Percentiles rank a stretch among this genome's conserved stretches.
These are phyloP conservation scores for Apogon hyalosoma DNA, from an alignment of 2,797 vertebrate genomes.

Conservation along the genomic window DNA sequence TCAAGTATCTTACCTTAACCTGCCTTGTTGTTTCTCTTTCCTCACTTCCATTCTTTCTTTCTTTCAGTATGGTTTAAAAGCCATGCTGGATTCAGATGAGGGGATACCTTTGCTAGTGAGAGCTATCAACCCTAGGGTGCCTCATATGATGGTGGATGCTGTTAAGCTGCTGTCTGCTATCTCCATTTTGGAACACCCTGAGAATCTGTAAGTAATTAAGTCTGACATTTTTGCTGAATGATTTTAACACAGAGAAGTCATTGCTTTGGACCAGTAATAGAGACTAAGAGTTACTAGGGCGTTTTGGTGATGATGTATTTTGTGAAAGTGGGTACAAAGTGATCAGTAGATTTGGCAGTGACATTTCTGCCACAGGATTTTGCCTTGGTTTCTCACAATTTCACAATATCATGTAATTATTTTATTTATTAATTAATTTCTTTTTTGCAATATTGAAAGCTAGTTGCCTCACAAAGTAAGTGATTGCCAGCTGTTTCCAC, in stretches of 20 bases:
- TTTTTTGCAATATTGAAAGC: no score
- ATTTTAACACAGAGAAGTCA: not conserved
- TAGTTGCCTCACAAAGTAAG: no score
- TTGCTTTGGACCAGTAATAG: not conserved
- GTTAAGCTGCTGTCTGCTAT: conserved; percentile 92
- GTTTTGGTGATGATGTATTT: no score
- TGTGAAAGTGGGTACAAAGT: no score
- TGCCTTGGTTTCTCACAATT: no score
- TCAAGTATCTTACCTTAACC: not conserved
- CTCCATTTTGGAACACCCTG: conserved; percentile 89
- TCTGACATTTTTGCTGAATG: not conserved
- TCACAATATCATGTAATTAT: no score
- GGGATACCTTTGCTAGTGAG: conserved; percentile 90
- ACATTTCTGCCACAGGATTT: no score
- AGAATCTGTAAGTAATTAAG: conserved; percentile 85
- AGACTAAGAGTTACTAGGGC: no score
- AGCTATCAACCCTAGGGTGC: conserved; percentile 88
- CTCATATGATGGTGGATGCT: conserved; percentile 94
- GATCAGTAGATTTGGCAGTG: no score
- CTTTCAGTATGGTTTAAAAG: conserved; percentile 89
- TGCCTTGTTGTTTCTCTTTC: not conserved
- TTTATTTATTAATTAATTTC: no score
- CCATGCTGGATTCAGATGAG: conserved; percentile 88
- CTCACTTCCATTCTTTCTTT: not conserved
- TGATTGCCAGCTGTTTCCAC: no score